Conservation (phyloP, 2,888 invertebrate genomes). For the Amiota minor region DNA sequence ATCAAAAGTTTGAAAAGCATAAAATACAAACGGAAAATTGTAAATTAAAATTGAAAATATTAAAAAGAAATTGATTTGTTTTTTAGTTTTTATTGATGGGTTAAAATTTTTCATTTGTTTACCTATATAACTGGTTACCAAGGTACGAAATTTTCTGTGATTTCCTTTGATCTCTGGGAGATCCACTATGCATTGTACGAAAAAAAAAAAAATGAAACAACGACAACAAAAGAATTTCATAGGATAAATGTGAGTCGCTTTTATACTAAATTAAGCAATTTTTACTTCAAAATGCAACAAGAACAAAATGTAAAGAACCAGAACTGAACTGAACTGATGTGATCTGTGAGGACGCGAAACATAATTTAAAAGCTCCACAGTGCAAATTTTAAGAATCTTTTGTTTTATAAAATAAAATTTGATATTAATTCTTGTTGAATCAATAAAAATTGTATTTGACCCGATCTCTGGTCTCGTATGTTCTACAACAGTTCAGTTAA, state of each 20-base stretch:
- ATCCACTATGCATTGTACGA: constrained; percentile 83
- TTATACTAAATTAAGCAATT: constrained; percentile 5
- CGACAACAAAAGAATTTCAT: constrained; percentile 14
- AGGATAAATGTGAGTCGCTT: constrained; percentile 24
- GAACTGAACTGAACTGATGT: background rate
- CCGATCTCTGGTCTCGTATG: no score
- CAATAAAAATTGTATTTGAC: no score
- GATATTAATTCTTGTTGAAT: no score
- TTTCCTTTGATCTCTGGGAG: constrained; percentile 98
- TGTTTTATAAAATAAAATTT: no score
- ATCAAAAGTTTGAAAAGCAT: constrained; percentile 14
- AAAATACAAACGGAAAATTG: constrained; percentile 29
- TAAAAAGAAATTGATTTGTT: constrained; percentile 17
- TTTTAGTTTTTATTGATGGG: background rate
- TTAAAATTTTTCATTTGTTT: constrained; percentile 71
- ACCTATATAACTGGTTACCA: constrained; percentile 99
- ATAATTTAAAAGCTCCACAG: background rate
- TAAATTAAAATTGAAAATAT: constrained; percentile 16
- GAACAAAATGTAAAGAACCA: background rate
- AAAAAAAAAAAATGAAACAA: constrained; percentile 68
- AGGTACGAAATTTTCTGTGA: constrained; percentile 99
- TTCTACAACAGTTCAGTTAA: no score
- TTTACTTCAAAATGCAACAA: constrained; percentile 11
- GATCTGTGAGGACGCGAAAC: background rate
- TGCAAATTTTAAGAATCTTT: no score